phyloP scores from a whole-genome alignment of 2,888 invertebrate species.

The Rhamnusium bicolor region DNA sequence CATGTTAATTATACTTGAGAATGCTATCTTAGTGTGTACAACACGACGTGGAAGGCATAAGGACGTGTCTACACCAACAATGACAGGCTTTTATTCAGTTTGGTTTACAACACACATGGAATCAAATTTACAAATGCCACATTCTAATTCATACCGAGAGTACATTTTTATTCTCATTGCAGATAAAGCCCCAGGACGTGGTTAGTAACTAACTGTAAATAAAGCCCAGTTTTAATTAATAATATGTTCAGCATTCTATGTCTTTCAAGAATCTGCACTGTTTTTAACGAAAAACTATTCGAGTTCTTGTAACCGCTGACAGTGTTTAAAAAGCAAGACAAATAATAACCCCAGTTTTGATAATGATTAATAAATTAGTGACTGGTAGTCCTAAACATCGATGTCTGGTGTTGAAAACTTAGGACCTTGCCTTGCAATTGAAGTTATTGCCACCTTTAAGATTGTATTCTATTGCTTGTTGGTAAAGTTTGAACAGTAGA shows the following conservation, averaged over 20 bases:
- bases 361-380: too few relatives aligned
- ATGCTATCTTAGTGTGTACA: background rate
- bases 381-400: too few relatives aligned
- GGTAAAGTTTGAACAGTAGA: too few relatives aligned
- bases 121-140: background rate
- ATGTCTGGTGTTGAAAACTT: too few relatives aligned
- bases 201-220: background rate
- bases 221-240: background rate
- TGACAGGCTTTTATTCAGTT: background rate
- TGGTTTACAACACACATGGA: background rate
- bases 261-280: too few relatives aligned
- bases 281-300: too few relatives aligned
- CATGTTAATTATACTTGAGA: slow-evolving; percentile 3
- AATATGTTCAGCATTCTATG: background rate
- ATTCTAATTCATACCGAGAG: background rate
- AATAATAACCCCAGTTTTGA: too few relatives aligned
- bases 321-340: too few relatives aligned
- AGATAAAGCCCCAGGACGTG: background rate
- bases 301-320: too few relatives aligned
- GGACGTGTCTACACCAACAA: slow-evolving; percentile 3
- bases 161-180: background rate
- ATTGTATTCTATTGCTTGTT: too few relatives aligned
- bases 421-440: too few relatives aligned
- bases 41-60: slow-evolving; percentile 1
- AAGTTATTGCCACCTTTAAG: too few relatives aligned